phyloP scores from a whole-genome alignment of 2,888 invertebrate genomes.

The Anoncus sp. region DNA sequence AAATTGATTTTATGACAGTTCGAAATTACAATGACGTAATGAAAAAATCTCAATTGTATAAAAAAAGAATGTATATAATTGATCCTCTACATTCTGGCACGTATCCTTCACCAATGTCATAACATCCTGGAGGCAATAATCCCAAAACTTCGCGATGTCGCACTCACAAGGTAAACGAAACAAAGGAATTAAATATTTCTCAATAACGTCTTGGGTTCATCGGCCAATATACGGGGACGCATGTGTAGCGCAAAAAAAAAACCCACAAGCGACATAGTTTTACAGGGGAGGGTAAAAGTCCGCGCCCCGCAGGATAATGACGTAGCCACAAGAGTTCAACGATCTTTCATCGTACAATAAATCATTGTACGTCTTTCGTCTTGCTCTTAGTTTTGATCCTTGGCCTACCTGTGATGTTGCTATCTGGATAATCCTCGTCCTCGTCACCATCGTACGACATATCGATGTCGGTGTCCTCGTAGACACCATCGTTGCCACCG shows the following conservation, averaged over 20 bases:
- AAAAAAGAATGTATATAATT: not conserved
- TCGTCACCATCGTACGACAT: constrained; percentile 77
- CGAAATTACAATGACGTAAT: no score
- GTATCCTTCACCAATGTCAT: not conserved
- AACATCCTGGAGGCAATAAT: not conserved
- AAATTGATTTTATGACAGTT: no score
- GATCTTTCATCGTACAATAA: constrained; percentile 10
- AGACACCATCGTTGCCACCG: constrained; percentile 56
- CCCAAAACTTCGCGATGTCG: not conserved
- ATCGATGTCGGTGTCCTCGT: constrained; percentile 63
- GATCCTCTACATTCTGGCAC: not conserved
- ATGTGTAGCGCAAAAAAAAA: not conserved
- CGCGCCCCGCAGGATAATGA: constrained; percentile 9
- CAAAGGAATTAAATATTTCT: not conserved
- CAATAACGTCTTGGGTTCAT: not conserved
- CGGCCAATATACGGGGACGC: no score
- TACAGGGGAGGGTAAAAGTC: constrained; percentile 8
- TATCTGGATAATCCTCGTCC: constrained; percentile 80
- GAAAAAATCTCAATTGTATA: no score
- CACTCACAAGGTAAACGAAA: constrained; percentile 3
- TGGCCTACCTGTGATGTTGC: constrained; percentile 82
- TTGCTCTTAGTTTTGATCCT: not conserved
- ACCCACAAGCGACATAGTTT: constrained; percentile 1
- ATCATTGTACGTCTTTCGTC: not conserved
- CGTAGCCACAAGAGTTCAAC: constrained; percentile 30